Evolutionary conservation across 2,888 invertebrate species (phyloP).

Genomic region (Prenolepis imparis): DNA sequence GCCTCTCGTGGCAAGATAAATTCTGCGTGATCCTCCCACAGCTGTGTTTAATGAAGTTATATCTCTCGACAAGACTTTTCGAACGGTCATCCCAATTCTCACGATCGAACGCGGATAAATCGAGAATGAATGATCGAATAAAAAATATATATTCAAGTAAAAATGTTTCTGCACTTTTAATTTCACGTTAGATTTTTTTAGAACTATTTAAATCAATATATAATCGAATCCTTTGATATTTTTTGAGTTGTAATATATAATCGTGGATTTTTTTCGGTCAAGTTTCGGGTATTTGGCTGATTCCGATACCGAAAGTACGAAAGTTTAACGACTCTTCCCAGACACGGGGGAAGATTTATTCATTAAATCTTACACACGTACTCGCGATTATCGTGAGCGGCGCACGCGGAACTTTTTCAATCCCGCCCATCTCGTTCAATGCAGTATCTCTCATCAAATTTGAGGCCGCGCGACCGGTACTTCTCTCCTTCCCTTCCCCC

Average conservation of each 20-base stretch:
- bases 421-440: slow-evolving; percentile 42
- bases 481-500: neutral
- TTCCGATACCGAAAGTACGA: slow-evolving; percentile 22
- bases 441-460: slow-evolving; percentile 53
- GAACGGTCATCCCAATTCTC: slow-evolving; percentile 1
- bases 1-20: slow-evolving; percentile 37
- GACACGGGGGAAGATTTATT: slow-evolving; percentile 29
- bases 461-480: slow-evolving; percentile 21
- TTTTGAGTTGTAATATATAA: neutral
- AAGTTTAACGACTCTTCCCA: slow-evolving; percentile 18
- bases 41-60: slow-evolving; percentile 45
- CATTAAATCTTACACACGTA: slow-evolving; percentile 52
- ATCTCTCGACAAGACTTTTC: slow-evolving; percentile 43
- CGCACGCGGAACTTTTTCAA: slow-evolving; percentile 39
- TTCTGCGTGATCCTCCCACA: slow-evolving; percentile 16
- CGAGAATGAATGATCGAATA: neutral
- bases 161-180: neutral
- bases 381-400: slow-evolving; percentile 42
- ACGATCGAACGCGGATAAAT: neutral
- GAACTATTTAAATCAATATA: neutral
- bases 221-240: neutral
- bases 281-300: slow-evolving; percentile 3
- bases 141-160: neutral
- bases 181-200: neutral
- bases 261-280: neutral